Base-by-base conservation (phyloP, 2,113 vertebrate species). In the Conger conger region DNA sequence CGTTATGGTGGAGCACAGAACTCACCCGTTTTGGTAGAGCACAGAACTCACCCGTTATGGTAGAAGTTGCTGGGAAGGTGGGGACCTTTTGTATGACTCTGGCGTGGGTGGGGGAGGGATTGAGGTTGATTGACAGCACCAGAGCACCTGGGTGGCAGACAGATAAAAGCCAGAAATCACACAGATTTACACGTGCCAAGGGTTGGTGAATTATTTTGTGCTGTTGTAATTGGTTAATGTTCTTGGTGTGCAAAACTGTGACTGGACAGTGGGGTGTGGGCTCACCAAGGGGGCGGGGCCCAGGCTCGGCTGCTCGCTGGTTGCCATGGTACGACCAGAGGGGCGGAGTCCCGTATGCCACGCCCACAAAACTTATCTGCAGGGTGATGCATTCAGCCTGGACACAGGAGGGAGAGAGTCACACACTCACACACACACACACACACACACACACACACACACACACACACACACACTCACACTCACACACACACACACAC, bases 301-400 rank as follows among this genome's bases (percentile, higher is more conserved):
- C 96, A 97, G 91, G 95, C 91, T n/a, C 95, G 95, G 89, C 90
- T 91, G 87, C 93, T 92, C 85, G 92, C 91, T 87, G 96, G 91
- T 88, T 92, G 93, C 96, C 96, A 97, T 92, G 94, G 93, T 92
- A 95, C 93, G 89, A 94, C 95, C 91, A 96, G 90, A 88, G 95
- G 92, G 88, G 96, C 96, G 91, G 96, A 94, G 93, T 96, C 96
- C 95, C 96, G 96, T 89, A 95, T 94, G 93, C 95, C 91, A 88
- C 96, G 97, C 93, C 95, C 96, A 93, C 96, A 95, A 91, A 96
- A 95, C 94, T 96, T 95, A 90, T 97, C 96, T 94, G 94, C 94
- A 92, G 95, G 92, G 91, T 96, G 96, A 97, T 97, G 96, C 97
- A 97, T 97, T 93, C 97, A 97, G 97, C 95, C 97, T 97, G 91